Conservation (phyloP, 2,113 vertebrate species). For the Melanotaenia duboulayi region DNA sequence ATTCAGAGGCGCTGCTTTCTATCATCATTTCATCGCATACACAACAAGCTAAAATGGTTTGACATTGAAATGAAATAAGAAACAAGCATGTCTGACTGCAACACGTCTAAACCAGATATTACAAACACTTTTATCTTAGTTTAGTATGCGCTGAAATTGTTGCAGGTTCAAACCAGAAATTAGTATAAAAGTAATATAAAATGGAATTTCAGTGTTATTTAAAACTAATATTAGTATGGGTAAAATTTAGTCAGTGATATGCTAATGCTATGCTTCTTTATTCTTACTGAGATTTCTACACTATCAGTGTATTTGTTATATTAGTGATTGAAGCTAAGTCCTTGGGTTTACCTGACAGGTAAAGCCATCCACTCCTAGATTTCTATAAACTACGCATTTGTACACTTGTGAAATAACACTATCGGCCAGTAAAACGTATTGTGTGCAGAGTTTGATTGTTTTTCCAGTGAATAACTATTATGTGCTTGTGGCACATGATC, state of each 20-base stretch:
- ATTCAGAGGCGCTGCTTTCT: conserved; percentile 33
- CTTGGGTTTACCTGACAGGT: conserved; percentile 1
- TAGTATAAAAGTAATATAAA: conserved; percentile 36
- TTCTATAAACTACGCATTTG: conserved; percentile 1
- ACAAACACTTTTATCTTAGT: conserved; percentile 30
- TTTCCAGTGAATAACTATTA: conserved; percentile 9
- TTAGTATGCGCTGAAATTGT: conserved; percentile 52
- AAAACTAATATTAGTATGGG: conserved; percentile 40
- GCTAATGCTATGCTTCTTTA: not conserved
- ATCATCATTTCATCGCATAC: conserved; percentile 24
- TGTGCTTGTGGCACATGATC: not conserved
- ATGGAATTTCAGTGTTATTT: conserved; percentile 10
- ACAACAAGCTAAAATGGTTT: conserved; percentile 10
- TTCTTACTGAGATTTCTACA: not conserved
- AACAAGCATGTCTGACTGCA: conserved; percentile 30
- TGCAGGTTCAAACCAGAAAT: conserved; percentile 24
- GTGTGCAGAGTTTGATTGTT: conserved; percentile 23
- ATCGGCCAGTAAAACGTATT: conserved; percentile 30
- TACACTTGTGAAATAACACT: conserved; percentile 15
- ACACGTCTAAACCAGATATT: conserved; percentile 26
- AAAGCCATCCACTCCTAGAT: not conserved
- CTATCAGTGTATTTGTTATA: not conserved
- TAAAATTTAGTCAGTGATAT: conserved; percentile 12
- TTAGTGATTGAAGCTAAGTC: not conserved
- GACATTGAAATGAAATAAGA: conserved; percentile 28